Percentiles rank a stretch among this genome's conserved stretches.
Conservation (phyloP, 2,797 vertebrate genomes). For the Melanotaenia maccullochi region DNA sequence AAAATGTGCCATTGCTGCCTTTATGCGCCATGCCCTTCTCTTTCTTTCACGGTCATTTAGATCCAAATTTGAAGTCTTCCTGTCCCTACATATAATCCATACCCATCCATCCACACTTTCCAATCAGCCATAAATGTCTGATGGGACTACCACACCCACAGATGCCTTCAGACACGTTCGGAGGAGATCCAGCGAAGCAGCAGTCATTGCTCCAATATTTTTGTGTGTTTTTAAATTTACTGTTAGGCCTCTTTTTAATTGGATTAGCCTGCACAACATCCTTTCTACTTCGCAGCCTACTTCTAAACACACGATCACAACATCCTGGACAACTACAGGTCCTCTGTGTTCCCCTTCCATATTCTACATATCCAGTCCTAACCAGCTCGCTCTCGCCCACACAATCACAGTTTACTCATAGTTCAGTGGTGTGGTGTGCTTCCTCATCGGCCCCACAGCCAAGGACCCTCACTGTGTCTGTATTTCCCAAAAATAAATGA, state of each 20-base stretch:
- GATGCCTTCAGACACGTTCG: constrained; percentile 29
- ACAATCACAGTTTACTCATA: constrained; percentile 47
- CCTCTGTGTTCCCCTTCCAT: constrained; percentile 54
- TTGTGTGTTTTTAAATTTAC: constrained; percentile 20
- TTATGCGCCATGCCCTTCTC: constrained; percentile 59
- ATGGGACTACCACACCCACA: constrained; percentile 28
- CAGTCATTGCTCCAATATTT: constrained; percentile 34
- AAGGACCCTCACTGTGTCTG: constrained; percentile 74
- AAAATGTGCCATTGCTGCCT: constrained; percentile 68
- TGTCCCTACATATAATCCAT: constrained; percentile 46
- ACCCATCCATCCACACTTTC: constrained; percentile 19
- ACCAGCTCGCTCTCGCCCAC: constrained; percentile 40
- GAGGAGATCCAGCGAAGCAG: constrained; percentile 34
- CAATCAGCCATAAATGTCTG: constrained; percentile 32
- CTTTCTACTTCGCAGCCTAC: constrained; percentile 31
- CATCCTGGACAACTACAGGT: constrained; percentile 26
- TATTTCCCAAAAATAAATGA: constrained; percentile 84
- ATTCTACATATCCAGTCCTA: constrained; percentile 44
- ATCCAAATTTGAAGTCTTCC: constrained; percentile 40
- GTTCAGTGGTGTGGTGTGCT: constrained; percentile 58
- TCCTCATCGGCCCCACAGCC: constrained; percentile 48
- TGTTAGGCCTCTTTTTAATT: constrained; percentile 29
- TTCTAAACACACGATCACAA: constrained; percentile 40
- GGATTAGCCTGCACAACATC: constrained; percentile 25
- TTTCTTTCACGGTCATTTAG: constrained; percentile 59